Percentiles rank a stretch among this genome's conserved stretches.
phyloP scores from a whole-genome alignment of 2,797 vertebrate species.

The Syngnathus acus region DNA sequence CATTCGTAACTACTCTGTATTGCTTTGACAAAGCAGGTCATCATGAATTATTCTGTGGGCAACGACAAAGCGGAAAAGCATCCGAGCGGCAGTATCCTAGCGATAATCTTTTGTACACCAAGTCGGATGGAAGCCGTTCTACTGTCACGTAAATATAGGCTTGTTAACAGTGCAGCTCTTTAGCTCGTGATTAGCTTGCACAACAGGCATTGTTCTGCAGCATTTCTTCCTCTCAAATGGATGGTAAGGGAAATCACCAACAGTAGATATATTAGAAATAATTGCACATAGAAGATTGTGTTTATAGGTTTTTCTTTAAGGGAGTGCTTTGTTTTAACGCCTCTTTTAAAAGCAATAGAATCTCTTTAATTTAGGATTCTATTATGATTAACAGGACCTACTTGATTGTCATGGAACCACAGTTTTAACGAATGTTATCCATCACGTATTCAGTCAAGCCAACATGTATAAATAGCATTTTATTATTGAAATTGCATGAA shows the following conservation, averaged over 20 bases:
- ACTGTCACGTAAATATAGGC: not conserved
- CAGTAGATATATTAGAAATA: not conserved
- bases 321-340: not conserved
- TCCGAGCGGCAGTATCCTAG: not conserved
- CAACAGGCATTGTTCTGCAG: not conserved
- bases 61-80: not conserved
- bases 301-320: not conserved
- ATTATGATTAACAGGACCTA: not conserved
- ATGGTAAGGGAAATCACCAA: not conserved
- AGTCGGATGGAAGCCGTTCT: not conserved
- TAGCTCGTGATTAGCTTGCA: not conserved
- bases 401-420: not conserved
- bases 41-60: not conserved
- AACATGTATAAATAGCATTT: not conserved
- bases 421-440: not conserved
- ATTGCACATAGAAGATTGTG: not conserved
- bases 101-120: not conserved
- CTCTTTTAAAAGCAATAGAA: no score
- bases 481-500: not conserved
- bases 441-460: not conserved
- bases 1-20: not conserved
- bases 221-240: not conserved
- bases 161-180: not conserved
- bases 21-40: not conserved
- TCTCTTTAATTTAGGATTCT: no score